Evolutionary conservation across 2,113 vertebrate species (phyloP), one percentile per base, ranked within the genome.

Genomic region (Zosterops hypoxanthus): DNA sequence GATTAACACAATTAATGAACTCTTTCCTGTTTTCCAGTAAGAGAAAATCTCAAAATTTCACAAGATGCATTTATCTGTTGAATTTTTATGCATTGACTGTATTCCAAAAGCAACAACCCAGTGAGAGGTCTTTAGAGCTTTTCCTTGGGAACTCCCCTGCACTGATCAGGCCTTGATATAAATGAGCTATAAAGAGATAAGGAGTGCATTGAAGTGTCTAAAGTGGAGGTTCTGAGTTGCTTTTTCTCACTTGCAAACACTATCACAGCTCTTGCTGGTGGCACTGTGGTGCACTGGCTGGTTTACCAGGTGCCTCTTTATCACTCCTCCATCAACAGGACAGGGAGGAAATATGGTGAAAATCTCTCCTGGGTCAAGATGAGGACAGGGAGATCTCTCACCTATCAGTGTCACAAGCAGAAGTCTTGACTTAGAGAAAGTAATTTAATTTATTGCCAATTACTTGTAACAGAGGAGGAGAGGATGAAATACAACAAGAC

Each of bases 341-440:
- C 28, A 15, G 21, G 31, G 6, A 75, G 14, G 34, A 65, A 55
- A 55, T 4, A 1, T 0, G 2, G 8, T 34, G 18, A 53, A 46
- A 85, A 41, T 7, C 10, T 29, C 19, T 7, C 22, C 8, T 56
- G 15, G 34, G 46, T 60, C 18, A 21, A 41, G 46, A 16, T 41
- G 55, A 44, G 33, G 20, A 31, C 14, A 64, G 23, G 23, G 41
- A 71, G 5, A 39, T 70, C 26, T 64, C 42, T 64, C 47, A 15
- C 21, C 15, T 31, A 1, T 50, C 28, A 15, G 31, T 22, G 17
- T 14, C 50, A n/a, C 14, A 18, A 39, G 44, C 70, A 47, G 15
- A 46, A 53, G 11, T 34, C 29, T 41, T 68, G 24, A 41, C 46
- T 50, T 47, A 46, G 26, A 44, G 23, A n/a, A 69, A 64, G 59